Evolutionary conservation across 2,797 vertebrate genomes (phyloP), one percentile per base, ranked within the genome.

Genomic region (Parambassis ranga): DNA sequence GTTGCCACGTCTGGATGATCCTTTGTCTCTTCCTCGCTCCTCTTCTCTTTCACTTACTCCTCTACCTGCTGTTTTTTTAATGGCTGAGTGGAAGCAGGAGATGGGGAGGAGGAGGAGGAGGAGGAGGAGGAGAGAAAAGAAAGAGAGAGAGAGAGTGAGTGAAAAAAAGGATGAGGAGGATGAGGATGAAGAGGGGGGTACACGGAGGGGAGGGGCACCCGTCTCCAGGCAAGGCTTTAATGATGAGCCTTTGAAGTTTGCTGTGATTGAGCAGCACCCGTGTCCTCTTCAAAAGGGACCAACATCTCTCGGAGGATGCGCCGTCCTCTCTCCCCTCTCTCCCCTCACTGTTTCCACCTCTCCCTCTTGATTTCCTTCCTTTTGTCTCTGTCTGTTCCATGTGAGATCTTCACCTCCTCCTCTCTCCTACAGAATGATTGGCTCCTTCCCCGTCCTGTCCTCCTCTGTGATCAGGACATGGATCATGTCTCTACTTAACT

Each of bases 221-320:
- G 26, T 81, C 83, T 89, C 78, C 69, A 55, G 75, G 77, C 83
- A 49, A 73, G 59, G 71, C 84, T 89, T 87, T 88, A 86, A 88
- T 86, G 81, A 87, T 83, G 68, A 72, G 75, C 59, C 79, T 90
- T 89, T 91, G 86, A 90, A 89, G 86, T 88, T 60, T 43, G 22
- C 71, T 55, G 65, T 75, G 78, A 87, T 87, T 82, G 87, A 89
- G 80, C 74, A 70, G 74, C 55, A 15, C 39, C 81, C 44, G 38
- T 56, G 75, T 87, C 77, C 50, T 75, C 76, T 80, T 84, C 73
- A 82, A 81, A 86, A 71, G 56, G 62, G 30, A 74, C 51, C 41
- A 38, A 47, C 80, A 50, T 77, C 57, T 37, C 72, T 61, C 64
- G 20, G 32, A 70, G 73, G 70, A 69, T 63, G 28, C 7, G 33